Percentiles rank a stretch among this genome's conserved stretches.
Evolutionary conservation across 2,113 vertebrate species (phyloP).

Genomic region (Myrmophylax atrothorax): DNA sequence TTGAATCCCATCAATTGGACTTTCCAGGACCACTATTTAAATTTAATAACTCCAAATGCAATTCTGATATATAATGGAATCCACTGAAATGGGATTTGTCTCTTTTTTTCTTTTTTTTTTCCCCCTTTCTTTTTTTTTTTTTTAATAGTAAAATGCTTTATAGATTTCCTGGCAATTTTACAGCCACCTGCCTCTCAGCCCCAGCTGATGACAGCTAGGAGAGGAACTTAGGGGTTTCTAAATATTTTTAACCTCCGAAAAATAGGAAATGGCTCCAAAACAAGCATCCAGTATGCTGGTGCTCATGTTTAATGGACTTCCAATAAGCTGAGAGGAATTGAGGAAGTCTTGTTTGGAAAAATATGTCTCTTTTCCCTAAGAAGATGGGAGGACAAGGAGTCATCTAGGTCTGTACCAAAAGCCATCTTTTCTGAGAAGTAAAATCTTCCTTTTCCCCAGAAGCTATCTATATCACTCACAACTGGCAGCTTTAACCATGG

Average conservation of each 20-base stretch:
- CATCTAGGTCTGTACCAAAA: background rate
- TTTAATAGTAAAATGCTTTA: background rate
- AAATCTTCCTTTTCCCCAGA: background rate
- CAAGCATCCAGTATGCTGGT: background rate
- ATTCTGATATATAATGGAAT: background rate
- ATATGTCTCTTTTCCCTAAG: background rate
- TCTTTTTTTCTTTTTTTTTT: background rate
- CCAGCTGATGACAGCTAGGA: background rate
- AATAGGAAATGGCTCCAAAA: background rate
- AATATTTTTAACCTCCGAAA: background rate
- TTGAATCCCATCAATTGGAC: slow-evolving; percentile 18
- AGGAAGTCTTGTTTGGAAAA: background rate
- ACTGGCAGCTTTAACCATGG: background rate
- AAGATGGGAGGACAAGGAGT: background rate
- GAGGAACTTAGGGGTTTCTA: background rate
- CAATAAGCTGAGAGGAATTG: background rate
- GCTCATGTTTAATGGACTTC: background rate
- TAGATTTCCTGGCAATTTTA: background rate
- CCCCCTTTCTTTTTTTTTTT: background rate
- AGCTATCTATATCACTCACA: background rate
- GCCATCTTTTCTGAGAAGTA: background rate
- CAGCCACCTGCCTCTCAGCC: background rate
- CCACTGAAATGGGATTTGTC: background rate
- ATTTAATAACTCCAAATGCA: slow-evolving; percentile 43
- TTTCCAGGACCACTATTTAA: slow-evolving; percentile 18